Conservation (phyloP, 1,140 invertebrate genomes). For the Macrotrachela quadricornifera region DNA sequence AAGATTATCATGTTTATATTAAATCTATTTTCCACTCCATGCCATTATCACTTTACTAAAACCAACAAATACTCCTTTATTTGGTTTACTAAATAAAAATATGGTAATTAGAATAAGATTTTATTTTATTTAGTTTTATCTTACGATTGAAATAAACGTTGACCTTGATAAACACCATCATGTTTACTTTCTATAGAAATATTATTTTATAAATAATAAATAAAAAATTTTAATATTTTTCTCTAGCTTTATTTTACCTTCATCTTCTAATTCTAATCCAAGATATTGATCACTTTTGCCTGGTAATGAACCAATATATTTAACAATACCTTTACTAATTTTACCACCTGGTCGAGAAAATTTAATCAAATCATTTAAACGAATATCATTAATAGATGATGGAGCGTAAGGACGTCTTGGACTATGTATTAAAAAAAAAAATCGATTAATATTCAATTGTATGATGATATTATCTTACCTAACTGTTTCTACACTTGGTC, state of each 20-base stretch:
- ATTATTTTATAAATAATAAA: too few species aligned
- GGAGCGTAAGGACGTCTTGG: constrained; percentile 20
- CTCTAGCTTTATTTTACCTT: constrained; percentile 17
- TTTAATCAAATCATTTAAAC: constrained; percentile 24
- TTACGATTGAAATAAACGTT: constrained; percentile 28
- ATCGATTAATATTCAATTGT: too few species aligned
- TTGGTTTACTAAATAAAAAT: constrained; percentile 24
- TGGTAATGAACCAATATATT: constrained; percentile 26
- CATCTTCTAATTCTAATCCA: constrained; percentile 25
- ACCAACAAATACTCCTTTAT: constrained; percentile 29
- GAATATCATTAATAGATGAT: constrained; percentile 19
- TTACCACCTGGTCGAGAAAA: constrained; percentile 27
- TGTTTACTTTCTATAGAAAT: constrained; percentile 29
- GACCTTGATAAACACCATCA: constrained; percentile 26
- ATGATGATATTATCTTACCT: too few species aligned
- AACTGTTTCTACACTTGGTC: too few species aligned
- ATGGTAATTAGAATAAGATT: background rate
- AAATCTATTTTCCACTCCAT: constrained; percentile 11
- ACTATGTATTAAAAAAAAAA: too few species aligned
- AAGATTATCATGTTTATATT: too few species aligned
- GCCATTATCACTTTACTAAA: constrained; percentile 31
- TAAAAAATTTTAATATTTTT: too few species aligned
- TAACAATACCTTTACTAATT: constrained; percentile 24
- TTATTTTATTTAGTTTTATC: constrained; percentile 1
- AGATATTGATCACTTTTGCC: constrained; percentile 23